A percentile compares a stretch with the other conserved stretches of the same genome.
phyloP scores from a whole-genome alignment of 2,888 invertebrate genomes.

The Microchrysa polita region DNA sequence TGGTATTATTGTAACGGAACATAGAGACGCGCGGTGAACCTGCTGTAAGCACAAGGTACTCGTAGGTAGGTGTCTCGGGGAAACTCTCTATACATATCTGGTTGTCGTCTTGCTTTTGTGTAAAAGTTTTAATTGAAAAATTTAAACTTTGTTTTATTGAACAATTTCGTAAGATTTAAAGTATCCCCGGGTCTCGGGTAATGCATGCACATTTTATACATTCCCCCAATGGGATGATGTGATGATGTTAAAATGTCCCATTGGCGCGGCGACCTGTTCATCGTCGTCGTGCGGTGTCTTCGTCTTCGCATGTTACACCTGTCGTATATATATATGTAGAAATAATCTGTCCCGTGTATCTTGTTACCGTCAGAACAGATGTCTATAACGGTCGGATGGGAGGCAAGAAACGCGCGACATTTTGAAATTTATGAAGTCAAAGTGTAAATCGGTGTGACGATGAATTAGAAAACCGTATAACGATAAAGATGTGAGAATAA shows the following conservation, averaged over 20 bases:
- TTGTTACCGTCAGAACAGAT: background rate
- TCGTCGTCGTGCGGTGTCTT: no score
- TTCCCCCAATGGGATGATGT: background rate
- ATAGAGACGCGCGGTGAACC: no score
- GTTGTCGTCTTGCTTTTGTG: no score
- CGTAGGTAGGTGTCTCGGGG: no score
- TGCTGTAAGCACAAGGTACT: no score
- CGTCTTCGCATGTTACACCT: no score
- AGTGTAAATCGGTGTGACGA: constrained; percentile 11
- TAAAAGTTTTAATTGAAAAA: constrained; percentile 60
- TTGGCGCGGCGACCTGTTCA: no score
- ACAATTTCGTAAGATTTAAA: constrained; percentile 40
- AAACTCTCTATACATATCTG: no score
- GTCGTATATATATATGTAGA: no score
- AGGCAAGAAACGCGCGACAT: background rate
- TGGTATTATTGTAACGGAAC: no score
- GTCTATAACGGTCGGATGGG: background rate
- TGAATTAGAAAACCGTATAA: constrained; percentile 11
- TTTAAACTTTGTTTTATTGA: constrained; percentile 55
- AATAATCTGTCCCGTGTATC: background rate
- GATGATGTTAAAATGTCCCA: constrained; percentile 1
- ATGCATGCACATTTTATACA: no score
- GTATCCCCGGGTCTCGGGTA: background rate
- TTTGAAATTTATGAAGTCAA: constrained; percentile 15
- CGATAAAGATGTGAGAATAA: background rate